Base-by-base conservation (phyloP, 23 tunicate genomes). In the Trididemnum clinides region DNA sequence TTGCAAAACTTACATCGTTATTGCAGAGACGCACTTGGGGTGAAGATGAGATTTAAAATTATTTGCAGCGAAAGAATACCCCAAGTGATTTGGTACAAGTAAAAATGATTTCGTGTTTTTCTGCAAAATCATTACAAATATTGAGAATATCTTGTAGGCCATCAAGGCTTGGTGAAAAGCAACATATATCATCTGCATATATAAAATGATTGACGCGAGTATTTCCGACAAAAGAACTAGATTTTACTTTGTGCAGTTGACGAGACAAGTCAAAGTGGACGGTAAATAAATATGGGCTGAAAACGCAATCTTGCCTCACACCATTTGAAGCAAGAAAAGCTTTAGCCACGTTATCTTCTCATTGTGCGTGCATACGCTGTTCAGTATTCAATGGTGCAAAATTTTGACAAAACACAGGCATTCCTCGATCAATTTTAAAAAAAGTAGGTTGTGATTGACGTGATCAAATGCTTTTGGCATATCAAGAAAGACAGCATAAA, bases 221-320 rank as follows among this genome's bases (percentile, higher is more conserved):
- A 66, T 66, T 31, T 5, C 75, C 75, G n/a, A 66, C 75, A 66
- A 3, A 32, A n/a, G 37, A 66, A 36, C 75, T n/a, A 66, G 66
- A 4, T 10, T 5, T n/a, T 4, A 59, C 22, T 10, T 59, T 15
- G 20, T 59, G 20, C 3, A 59, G 25, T 3, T 3, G 21, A 5
- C 25, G 3, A 10, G 66, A 59, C 25, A 59, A 28, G 21, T 59
- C 66, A 59, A 59, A 19, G 22, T 59, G 22, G 5, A 59, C 66
- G 3, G 66, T 28, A 59, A n/a, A 59, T n/a, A 59, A 28, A 3
- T 19, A 59, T 10, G 66, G 66, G 22, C 66, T 59, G 3, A 59
- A 28, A 28, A 59, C 66, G 22, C 66, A 4, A 10, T 28, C 66
- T 59, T 59, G 66, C 22, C 66, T 12, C 3, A 59, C 66, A 10